Evolutionary conservation across 2,888 invertebrate species (phyloP).

Genomic region (Tholera decimalis): DNA sequence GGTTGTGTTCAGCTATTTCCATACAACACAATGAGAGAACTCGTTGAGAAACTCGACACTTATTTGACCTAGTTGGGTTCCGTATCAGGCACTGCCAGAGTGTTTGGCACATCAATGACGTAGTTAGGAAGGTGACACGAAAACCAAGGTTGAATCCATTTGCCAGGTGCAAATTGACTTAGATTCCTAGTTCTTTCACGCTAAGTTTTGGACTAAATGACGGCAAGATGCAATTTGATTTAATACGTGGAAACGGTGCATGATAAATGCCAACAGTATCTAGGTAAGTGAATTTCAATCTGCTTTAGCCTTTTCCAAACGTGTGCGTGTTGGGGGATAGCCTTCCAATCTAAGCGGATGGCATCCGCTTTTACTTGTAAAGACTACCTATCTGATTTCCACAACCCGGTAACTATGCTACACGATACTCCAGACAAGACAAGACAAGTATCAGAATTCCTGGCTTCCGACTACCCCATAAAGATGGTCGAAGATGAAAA

Average conservation of each 20-base stretch:
- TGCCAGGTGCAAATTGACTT: constrained; percentile 54
- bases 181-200: constrained; percentile 1
- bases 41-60: constrained; percentile 1
- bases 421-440: no score
- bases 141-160: constrained; percentile 71
- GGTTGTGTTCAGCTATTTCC: background rate
- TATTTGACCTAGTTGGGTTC: constrained; percentile 11
- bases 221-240: background rate
- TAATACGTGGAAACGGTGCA: background rate
- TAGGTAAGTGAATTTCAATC: constrained; percentile 2
- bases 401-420: no score
- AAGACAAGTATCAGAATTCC: no score
- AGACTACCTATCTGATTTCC: no score
- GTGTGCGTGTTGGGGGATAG: no score
- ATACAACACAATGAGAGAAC: background rate
- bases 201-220: background rate
- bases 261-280: background rate
- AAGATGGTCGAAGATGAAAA: no score
- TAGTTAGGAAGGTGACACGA: constrained; percentile 56
- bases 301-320: no score
- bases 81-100: constrained; percentile 31
- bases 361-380: no score
- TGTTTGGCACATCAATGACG: constrained; percentile 25
- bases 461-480: no score
- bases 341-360: no score